These are phyloP conservation scores for Caretta caretta DNA, from an alignment of 2,113 vertebrate genomes.

Conservation along the genomic window DNA sequence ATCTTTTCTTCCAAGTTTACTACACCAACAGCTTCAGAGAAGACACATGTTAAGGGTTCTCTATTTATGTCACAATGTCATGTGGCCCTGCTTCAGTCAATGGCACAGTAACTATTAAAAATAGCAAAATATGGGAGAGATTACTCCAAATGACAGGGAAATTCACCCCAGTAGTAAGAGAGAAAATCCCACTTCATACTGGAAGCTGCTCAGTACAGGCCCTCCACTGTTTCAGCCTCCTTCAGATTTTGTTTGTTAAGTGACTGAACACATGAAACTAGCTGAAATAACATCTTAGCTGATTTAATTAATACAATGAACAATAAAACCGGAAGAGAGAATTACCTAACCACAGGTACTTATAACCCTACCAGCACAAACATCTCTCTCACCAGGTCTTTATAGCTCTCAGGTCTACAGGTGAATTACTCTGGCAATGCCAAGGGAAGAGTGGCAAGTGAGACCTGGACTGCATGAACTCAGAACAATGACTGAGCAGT, in stretches of 20 bases:
- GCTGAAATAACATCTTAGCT: background rate
- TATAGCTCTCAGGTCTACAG: background rate
- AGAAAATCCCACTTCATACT: background rate
- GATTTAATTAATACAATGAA: background rate
- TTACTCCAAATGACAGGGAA: background rate
- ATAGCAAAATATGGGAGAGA: background rate
- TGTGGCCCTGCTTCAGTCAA: background rate
- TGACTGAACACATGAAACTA: background rate
- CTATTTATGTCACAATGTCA: background rate
- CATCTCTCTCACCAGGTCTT: background rate
- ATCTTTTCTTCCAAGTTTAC: background rate
- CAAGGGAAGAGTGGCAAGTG: background rate
- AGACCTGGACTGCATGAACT: background rate
- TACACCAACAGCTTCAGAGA: background rate
- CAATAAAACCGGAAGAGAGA: constrained; percentile 1
- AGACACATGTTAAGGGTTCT: background rate
- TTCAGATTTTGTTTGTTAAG: constrained; percentile 17
- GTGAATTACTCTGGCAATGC: background rate
- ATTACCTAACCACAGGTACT: background rate
- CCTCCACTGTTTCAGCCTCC: background rate
- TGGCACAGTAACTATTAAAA: background rate
- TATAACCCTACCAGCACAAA: background rate
- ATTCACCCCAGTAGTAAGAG: background rate
- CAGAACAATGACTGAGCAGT: background rate
- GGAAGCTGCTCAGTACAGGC: background rate